phyloP scores from a whole-genome alignment of 2,797 vertebrate species.

The Neosilurus mollespiculum region DNA sequence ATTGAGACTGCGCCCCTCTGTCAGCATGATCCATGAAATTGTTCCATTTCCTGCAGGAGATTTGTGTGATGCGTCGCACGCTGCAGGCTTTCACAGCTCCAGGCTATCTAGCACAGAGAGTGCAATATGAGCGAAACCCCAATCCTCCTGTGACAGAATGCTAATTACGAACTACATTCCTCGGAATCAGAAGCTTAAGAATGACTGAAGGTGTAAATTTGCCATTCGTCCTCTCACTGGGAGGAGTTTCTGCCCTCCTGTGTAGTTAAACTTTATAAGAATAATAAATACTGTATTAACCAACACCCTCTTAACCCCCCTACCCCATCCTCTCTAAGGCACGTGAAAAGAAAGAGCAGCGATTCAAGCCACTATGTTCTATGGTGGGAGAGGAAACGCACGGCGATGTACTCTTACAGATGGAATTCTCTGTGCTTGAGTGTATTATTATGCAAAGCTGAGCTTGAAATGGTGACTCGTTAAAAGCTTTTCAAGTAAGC shows the following conservation, averaged over 20 bases:
- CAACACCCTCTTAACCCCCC: not conserved
- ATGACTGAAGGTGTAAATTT: slow-evolving; percentile 55
- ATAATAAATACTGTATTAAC: no score
- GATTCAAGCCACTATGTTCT: slow-evolving; percentile 31
- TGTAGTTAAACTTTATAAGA: slow-evolving; percentile 1
- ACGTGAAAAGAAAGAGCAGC: slow-evolving; percentile 19
- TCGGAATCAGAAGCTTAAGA: slow-evolving; percentile 55
- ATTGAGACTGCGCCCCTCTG: slow-evolving; percentile 41
- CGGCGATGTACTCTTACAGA: not conserved
- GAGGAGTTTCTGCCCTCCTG: slow-evolving; percentile 42
- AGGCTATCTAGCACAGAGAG: slow-evolving; percentile 41
- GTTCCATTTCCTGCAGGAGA: slow-evolving; percentile 49
- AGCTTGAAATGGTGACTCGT: not conserved
- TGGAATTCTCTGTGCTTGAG: not conserved
- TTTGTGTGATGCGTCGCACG: slow-evolving; percentile 50
- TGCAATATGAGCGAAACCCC: slow-evolving; percentile 49
- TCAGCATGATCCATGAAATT: slow-evolving; percentile 56
- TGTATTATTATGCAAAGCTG: not conserved
- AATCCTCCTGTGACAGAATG: slow-evolving; percentile 63
- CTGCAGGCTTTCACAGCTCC: slow-evolving; percentile 49
- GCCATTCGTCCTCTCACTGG: slow-evolving; percentile 28
- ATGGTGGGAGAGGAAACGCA: slow-evolving; percentile 31
- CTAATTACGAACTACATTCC: slow-evolving; percentile 67
- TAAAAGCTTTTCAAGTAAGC: not conserved
- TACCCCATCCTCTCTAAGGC: slow-evolving; percentile 6